Conservation (phyloP, 2,888 invertebrate species). For the Steinernema carpocapsae region DNA sequence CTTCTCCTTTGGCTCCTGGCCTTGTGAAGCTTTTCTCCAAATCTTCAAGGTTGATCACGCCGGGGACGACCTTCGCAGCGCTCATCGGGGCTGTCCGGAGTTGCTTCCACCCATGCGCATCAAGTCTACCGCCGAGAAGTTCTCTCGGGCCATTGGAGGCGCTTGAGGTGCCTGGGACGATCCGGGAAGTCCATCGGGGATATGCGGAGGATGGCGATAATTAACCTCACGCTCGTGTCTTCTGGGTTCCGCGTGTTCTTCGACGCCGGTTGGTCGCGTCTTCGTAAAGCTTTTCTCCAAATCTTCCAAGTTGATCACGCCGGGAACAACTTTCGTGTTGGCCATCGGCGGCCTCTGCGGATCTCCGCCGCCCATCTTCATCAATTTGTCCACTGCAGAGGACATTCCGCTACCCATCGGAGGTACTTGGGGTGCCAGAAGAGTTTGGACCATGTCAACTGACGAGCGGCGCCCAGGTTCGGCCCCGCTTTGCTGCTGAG, state of each 20-base stretch:
- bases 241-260: background rate
- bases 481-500: background rate
- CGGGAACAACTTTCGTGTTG: background rate
- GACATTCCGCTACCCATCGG: no score
- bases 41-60: background rate
- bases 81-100: background rate
- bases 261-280: background rate
- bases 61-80: background rate
- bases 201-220: no score
- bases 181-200: no score
- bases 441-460: background rate
- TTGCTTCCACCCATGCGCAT: no score
- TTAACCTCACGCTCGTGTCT: background rate
- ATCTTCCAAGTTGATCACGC: background rate
- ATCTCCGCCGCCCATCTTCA: background rate
- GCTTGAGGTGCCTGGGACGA: no score
- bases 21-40: slow-evolving; percentile 8
- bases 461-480: background rate
- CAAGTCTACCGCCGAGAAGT: no score
- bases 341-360: background rate
- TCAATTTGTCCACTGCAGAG: no score
- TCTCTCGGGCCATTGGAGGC: no score
- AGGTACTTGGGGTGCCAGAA: no score
- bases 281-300: slow-evolving; percentile 10
- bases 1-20: background rate